Base-by-base conservation (phyloP, 30 jellyfish, hydroid and myxozoan species). In the Aurelia sp. region DNA sequence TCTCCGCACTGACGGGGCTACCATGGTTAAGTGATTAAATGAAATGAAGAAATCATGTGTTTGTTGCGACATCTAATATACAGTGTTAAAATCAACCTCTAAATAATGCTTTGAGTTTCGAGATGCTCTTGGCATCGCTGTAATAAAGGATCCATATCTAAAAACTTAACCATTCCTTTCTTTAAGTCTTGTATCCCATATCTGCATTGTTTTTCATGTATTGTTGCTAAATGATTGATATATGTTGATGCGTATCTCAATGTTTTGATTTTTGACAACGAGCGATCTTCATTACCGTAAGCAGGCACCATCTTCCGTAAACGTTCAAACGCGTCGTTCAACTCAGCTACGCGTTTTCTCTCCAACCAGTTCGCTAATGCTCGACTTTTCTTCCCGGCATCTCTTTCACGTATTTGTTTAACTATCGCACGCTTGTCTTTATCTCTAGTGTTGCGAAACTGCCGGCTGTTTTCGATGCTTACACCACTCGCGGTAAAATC, bases 331-430 rank as follows among this genome's bases (percentile, higher is more conserved):
- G 98, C 98, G 8, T 78, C 92, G 84, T 93, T 93, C 72, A 93
- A 87, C 65, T 93, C 98, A 17, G 98, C 98, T 15, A 93, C 98
- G 41, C 98, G 80, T 41, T 90, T 89, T 38, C 98, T 69, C 75
- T 93, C 98, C 67, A 93, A 91, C 91, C 94, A 93, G 67, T 93
- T 93, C 18, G 98, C 98, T 8, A 93, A 82, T 24, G 93, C 91
- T 5, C 98, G 90, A 63, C 93, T 87, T 59, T 96, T 96, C 61
- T 77, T 82, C 63, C 95, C 95, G 21, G 88, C 58, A 21, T 76
- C 78, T 69, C 60, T 66, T 67, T 85, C 95, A 22, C 65, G 76
- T 16, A 31, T 21, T 67, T 67, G 82, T 70, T 48, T 69, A 21
- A 71, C 18, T 22, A 72, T 27, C 7, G 55, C 64, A 8, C 83